A percentile compares a stretch with the other conserved stretches of the same genome.
phyloP scores from a whole-genome alignment of 2,888 invertebrate genomes.

The Euzophera pinguis region DNA sequence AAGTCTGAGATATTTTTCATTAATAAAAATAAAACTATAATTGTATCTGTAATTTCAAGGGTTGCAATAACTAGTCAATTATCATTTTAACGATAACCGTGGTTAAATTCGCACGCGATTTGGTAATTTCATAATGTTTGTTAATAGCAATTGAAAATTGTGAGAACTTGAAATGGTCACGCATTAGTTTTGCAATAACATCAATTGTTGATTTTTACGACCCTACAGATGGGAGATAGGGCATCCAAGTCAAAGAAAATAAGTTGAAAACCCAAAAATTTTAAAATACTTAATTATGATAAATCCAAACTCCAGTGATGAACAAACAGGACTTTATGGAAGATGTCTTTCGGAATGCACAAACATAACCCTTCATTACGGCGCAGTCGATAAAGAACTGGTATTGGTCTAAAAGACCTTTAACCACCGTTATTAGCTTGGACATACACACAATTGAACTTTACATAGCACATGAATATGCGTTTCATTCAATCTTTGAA shows the following conservation, averaged over 20 bases:
- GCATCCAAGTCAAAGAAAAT: too few species aligned
- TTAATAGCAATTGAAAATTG: not conserved
- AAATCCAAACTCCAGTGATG: too few species aligned
- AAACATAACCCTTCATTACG: too few species aligned
- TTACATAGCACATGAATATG: not conserved
- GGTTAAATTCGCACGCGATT: not conserved
- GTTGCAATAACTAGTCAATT: not conserved
- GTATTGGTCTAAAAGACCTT: not conserved
- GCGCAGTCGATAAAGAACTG: too few species aligned
- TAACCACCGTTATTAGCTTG: not conserved
- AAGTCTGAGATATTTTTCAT: too few species aligned
- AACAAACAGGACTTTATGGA: too few species aligned
- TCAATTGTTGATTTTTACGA: too few species aligned
- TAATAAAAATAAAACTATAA: not conserved
- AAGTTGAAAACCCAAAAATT: too few species aligned
- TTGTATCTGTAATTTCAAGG: not conserved
- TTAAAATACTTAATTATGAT: too few species aligned
- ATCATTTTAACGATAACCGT: not conserved
- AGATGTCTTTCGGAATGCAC: too few species aligned
- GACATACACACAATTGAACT: not conserved
- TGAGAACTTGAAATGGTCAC: not conserved
- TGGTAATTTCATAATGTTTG: not conserved
- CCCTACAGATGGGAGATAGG: too few species aligned
- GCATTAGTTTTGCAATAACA: not conserved
- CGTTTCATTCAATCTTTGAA: not conserved